Conservation (phyloP, 2,888 invertebrate genomes). For the Eristalis pertinax region DNA sequence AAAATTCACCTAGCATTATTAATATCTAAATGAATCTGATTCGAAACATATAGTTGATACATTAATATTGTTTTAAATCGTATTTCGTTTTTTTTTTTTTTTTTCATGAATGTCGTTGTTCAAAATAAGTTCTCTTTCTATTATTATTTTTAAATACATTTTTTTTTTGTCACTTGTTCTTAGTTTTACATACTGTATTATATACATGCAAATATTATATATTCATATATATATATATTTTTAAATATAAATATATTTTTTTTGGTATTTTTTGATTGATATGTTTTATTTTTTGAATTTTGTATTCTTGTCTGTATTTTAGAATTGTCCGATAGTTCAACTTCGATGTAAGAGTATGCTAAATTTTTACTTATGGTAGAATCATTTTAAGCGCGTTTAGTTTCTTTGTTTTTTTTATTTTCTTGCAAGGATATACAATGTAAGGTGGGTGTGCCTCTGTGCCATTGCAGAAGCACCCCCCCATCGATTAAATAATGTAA, state of each 20-base stretch:
- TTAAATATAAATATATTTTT: constrained; percentile 49
- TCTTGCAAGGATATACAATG: background rate
- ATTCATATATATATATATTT: constrained; percentile 25
- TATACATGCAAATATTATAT: constrained; percentile 24
- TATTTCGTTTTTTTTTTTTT: background rate
- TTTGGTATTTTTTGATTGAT: constrained; percentile 39
- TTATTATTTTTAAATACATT: constrained; percentile 20
- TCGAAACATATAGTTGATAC: constrained; percentile 13
- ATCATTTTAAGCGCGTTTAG: background rate
- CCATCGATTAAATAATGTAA: too few species aligned
- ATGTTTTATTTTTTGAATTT: constrained; percentile 10
- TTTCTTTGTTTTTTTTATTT: background rate
- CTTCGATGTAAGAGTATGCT: constrained; percentile 3
- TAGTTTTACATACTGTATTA: constrained; percentile 49
- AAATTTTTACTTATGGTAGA: background rate
- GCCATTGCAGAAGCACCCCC: background rate
- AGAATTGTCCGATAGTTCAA: constrained; percentile 12
- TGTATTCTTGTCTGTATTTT: background rate
- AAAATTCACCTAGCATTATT: constrained; percentile 66
- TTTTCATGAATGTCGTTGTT: constrained; percentile 45
- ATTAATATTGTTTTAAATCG: constrained; percentile 38
- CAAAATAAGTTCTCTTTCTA: constrained; percentile 45
- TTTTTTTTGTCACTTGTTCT: constrained; percentile 25
- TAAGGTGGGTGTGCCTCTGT: background rate
- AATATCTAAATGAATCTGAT: constrained; percentile 61